A percentile compares a stretch with the other conserved stretches of the same genome.
These are phyloP conservation scores for Lophura nycthemera DNA, from an alignment of 2,113 vertebrate genomes.

Conservation along the genomic window DNA sequence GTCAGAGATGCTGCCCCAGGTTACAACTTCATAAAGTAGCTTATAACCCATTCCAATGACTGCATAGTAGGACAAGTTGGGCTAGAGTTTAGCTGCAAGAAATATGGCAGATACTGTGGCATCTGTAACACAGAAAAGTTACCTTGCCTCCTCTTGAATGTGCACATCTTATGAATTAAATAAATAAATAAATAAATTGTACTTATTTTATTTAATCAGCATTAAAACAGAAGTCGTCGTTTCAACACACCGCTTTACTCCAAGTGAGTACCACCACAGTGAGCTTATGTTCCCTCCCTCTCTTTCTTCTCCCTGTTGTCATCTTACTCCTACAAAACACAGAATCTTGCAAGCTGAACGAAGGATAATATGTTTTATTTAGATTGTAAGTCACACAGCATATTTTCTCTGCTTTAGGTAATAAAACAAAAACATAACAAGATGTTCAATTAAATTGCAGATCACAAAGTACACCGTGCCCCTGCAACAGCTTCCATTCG, in stretches of 20 bases:
- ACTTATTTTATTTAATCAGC: not conserved
- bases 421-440: constrained; percentile 43
- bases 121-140: not conserved
- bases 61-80: not conserved
- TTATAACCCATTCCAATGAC: not conserved
- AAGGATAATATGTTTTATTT: constrained; percentile 21
- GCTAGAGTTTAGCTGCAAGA: not conserved
- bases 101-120: not conserved
- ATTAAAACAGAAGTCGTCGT: not conserved
- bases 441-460: constrained; percentile 24
- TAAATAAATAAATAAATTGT: not conserved
- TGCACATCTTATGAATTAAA: accelerated
- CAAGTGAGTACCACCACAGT: not conserved
- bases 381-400: not conserved
- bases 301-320: not conserved
- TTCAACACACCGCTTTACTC: not conserved
- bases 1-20: not conserved
- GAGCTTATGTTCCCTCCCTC: not conserved
- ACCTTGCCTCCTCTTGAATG: not conserved
- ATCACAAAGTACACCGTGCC: not conserved
- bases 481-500: constrained; percentile 5
- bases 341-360: not conserved
- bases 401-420: not conserved
- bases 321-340: not conserved
- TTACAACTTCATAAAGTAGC: not conserved